Conservation (phyloP, 2,797 vertebrate species). For the Hydrocynus forskahlii region DNA sequence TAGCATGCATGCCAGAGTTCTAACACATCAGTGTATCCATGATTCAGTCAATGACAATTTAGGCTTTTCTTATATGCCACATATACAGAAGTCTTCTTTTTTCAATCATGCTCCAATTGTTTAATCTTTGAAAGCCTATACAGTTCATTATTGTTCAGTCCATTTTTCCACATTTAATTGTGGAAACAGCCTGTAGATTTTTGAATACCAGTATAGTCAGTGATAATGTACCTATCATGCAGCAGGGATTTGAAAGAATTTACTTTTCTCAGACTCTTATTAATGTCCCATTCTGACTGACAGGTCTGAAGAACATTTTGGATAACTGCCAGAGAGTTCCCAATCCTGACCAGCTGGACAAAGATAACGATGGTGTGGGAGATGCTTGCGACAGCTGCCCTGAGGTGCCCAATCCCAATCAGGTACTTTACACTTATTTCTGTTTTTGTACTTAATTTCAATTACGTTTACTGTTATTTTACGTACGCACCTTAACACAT, state of each 20-base stretch:
- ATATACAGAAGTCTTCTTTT: no score
- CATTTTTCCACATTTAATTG: no score
- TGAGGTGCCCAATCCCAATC: conserved; percentile 90
- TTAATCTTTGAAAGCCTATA: not conserved
- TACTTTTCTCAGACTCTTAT: not conserved
- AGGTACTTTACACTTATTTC: conserved; percentile 77
- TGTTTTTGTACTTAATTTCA: not conserved
- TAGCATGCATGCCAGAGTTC: not conserved
- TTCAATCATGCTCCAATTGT: not conserved
- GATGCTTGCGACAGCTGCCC: conserved; percentile 97
- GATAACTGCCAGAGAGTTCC: conserved; percentile 92
- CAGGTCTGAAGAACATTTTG: conserved; percentile 91
- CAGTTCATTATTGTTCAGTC: not conserved
- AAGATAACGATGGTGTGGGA: conserved; percentile 91
- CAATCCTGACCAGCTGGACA: conserved; percentile 88
- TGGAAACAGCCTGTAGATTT: no score
- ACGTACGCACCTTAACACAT: not conserved
- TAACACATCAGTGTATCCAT: not conserved
- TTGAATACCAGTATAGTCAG: not conserved
- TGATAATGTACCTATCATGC: not conserved
- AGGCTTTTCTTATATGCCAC: no score
- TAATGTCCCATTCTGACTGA: not conserved
- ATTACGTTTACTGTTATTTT: not conserved
- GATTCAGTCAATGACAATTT: no score
- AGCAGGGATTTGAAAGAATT: not conserved